Conservation (phyloP, 2,888 invertebrate species). For the Mimumesa dahlbomi region DNA sequence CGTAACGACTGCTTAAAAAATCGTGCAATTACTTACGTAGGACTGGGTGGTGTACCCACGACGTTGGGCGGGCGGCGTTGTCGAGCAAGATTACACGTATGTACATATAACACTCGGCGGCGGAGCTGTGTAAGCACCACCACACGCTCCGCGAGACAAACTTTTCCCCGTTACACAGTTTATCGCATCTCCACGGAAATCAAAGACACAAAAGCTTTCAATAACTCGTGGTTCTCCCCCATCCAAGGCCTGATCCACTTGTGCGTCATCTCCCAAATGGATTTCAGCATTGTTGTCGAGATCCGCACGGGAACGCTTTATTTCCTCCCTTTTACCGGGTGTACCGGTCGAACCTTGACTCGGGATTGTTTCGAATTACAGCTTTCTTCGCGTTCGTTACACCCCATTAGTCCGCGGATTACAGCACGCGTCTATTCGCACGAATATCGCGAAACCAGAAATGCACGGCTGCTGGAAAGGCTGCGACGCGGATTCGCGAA, state of each 20-base stretch:
- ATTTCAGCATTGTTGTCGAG: slow-evolving; percentile 30
- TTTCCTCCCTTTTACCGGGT: slow-evolving; percentile 1
- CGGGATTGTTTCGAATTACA: slow-evolving; percentile 3
- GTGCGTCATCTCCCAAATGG: slow-evolving; percentile 39
- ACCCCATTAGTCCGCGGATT: slow-evolving; percentile 16
- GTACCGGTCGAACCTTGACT: slow-evolving; percentile 7
- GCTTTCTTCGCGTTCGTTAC: slow-evolving; percentile 8
- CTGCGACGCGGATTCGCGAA: no score
- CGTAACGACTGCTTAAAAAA: not conserved
- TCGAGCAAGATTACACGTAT: no score
- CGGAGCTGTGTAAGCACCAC: not conserved
- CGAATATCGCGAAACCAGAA: no score
- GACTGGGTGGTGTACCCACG: no score
- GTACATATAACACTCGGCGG: no score
- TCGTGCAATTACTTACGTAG: no score
- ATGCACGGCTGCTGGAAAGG: no score
- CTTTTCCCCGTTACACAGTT: slow-evolving; percentile 4
- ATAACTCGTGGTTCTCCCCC: slow-evolving; percentile 18
- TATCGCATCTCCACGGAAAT: slow-evolving; percentile 21
- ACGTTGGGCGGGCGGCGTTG: no score
- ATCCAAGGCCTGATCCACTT: no score
- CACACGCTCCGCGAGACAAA: not conserved
- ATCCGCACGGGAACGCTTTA: no score
- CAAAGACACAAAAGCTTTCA: slow-evolving; percentile 29
- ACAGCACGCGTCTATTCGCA: no score